Percentiles rank a stretch among this genome's conserved stretches.
phyloP scores from a whole-genome alignment of 2,113 vertebrate genomes.

The Spizaetus ornatus region DNA sequence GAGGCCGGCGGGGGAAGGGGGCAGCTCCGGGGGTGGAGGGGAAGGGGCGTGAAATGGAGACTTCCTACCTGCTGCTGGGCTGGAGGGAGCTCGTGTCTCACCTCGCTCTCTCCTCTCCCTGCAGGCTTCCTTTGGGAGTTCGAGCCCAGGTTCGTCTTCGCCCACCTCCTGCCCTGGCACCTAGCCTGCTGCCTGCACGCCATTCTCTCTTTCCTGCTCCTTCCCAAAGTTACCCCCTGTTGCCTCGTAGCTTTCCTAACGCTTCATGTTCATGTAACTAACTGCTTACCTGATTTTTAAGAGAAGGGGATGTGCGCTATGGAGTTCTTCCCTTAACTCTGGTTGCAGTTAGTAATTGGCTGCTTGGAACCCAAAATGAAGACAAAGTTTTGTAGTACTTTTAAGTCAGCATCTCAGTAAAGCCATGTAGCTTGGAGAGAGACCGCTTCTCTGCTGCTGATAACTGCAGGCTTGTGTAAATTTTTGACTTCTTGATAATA shows the following conservation, averaged over 20 bases:
- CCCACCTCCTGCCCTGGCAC: slow-evolving; percentile 3
- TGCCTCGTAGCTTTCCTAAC: neutral
- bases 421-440: neutral
- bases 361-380: neutral
- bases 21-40: no score
- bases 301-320: neutral
- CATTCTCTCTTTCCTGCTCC: neutral
- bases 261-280: neutral
- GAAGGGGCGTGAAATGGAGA: neutral
- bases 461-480: neutral
- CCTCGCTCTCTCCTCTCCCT: neutral
- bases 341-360: neutral
- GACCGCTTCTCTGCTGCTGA: neutral
- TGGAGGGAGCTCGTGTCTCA: neutral
- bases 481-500: neutral
- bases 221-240: neutral
- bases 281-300: neutral
- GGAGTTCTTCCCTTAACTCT: neutral
- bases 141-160: slow-evolving; percentile 91
- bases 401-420: neutral
- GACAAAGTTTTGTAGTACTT: neutral
- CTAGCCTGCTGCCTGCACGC: neutral
- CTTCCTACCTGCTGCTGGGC: neutral
- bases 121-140: slow-evolving; percentile 95
- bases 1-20: no score